These are phyloP conservation scores for Lagorchestes hirsutus DNA, from an alignment of 2,797 vertebrate genomes.

Conservation along the genomic window DNA sequence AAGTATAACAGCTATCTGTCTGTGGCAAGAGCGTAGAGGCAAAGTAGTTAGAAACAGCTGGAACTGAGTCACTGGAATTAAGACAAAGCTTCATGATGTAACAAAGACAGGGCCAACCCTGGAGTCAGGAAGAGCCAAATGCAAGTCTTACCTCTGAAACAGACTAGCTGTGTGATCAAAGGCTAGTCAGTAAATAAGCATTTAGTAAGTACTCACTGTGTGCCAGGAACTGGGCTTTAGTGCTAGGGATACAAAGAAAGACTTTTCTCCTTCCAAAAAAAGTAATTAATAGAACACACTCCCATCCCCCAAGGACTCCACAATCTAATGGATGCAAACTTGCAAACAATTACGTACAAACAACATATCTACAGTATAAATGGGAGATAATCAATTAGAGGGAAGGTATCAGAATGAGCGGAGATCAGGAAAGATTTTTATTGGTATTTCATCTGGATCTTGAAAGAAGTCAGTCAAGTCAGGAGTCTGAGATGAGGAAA, in stretches of 20 bases:
- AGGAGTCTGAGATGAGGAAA: not conserved
- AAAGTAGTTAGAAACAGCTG: not conserved
- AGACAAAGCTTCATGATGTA: not conserved
- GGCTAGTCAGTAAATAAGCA: not conserved
- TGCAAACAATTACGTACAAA: not conserved
- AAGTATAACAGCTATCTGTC: not conserved
- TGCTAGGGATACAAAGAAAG: not conserved
- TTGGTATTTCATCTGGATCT: not conserved
- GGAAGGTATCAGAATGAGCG: not conserved
- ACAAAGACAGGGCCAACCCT: not conserved
- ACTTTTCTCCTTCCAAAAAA: not conserved
- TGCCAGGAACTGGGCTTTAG: not conserved
- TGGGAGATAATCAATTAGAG: not conserved
- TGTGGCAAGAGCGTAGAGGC: not conserved
- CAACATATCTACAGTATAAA: not conserved
- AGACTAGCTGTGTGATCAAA: not conserved
- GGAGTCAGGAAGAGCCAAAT: not conserved
- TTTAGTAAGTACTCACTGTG: not conserved
- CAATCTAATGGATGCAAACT: not conserved
- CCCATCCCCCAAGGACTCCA: not conserved
- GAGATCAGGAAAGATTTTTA: not conserved
- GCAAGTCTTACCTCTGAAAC: not conserved
- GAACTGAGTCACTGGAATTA: conserved; percentile 4
- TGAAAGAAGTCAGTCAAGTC: not conserved
- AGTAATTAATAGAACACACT: not conserved